Evolutionary conservation across 2,888 invertebrate genomes (phyloP), one percentile per base, ranked within the genome.

Genomic region (Andrena trimmerana): DNA sequence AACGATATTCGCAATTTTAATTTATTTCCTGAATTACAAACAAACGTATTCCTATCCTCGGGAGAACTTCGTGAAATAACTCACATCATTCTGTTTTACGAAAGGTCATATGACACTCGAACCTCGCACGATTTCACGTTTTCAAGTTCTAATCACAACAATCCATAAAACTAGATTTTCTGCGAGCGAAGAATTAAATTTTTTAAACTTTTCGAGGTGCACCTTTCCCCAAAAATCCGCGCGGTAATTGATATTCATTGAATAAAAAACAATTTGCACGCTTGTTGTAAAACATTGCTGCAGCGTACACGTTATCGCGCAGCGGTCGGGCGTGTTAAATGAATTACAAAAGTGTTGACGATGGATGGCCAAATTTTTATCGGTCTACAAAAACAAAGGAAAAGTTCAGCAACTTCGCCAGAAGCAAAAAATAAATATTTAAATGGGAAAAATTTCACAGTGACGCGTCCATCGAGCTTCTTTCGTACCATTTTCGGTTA

Each of bases 201-300:
- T 24, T 57, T 57, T 20, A 27, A 57, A 57, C 13, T 24, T 57
- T 57, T 27, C 29, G 27, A 59, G 13, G 27, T 13, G 29, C 16
- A 42, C 16, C 42, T 42, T 59, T 29, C 16, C 59, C 20, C 27
- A 29, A 59, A 59, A 13, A 13, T 1, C 59, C 4, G 10, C 27
- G 16, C 27, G 29, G 16, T 16, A 31, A 48, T 29, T n/a, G n/a
- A 59, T 70, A 27, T 36, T 70, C 48, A n/a, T 60, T 70, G 36
- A 59, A 48, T 70, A 20, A 70, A 48, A 67, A 52, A 31, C 42
- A 27, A 57, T 36, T 59, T 57, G 8, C 16, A 5, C 20, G 27
- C 57, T 42, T 2, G 42, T 20, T 29, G 42, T 42, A 16, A 29
- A 24, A 48, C 27, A 48, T 65, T 0, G 7, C 48, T 4, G 4